Percentiles rank a stretch among this genome's conserved stretches.
Evolutionary conservation across 2,113 vertebrate species (phyloP).

Genomic region (Callorhinus ursinus): DNA sequence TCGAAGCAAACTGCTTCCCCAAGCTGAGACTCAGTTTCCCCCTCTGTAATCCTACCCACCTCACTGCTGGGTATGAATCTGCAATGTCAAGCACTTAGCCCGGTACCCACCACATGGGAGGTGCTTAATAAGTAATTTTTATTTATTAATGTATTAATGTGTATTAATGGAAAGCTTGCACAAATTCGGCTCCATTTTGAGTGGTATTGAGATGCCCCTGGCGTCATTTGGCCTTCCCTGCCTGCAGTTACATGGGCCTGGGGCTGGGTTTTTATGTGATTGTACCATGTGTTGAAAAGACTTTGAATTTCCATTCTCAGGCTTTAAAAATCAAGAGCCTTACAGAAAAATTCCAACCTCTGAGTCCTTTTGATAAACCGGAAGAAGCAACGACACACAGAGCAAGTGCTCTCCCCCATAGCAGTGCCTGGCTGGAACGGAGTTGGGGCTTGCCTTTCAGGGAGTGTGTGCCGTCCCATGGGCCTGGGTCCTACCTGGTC

Average conservation of each 20-base stretch:
- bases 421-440: neutral
- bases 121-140: neutral
- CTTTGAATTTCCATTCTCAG: neutral
- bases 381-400: rapidly evolving
- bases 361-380: neutral
- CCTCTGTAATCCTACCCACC: neutral
- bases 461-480: rapidly evolving
- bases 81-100: neutral
- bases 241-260: neutral
- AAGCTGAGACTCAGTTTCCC: neutral
- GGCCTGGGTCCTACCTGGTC: rapidly evolving
- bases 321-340: slow-evolving; percentile 5
- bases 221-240: neutral
- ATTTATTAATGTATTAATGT: too few species aligned
- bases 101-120: rapidly evolving
- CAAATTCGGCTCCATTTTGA: neutral
- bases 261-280: neutral
- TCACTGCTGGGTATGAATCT: rapidly evolving
- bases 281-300: neutral
- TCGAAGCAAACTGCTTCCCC: neutral
- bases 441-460: rapidly evolving
- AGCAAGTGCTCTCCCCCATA: rapidly evolving
- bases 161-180: neutral
- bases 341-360: neutral
- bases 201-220: neutral